Evolutionary conservation across 2,113 vertebrate genomes (phyloP), one percentile per base, ranked within the genome.

Genomic region (Phyllopteryx taeniolatus): DNA sequence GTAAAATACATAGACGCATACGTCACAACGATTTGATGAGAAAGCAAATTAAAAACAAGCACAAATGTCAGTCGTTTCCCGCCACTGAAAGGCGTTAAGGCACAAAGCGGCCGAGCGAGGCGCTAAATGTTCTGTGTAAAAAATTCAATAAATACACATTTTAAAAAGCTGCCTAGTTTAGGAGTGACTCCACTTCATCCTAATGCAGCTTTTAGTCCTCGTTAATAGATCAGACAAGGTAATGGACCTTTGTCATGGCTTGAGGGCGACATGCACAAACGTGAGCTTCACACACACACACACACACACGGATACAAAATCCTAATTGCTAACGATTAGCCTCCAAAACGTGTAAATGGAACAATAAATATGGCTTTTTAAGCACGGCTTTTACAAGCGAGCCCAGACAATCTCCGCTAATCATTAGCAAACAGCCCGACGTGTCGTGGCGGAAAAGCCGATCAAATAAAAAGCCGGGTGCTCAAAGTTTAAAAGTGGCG

Each of bases 321-420:
- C 95, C 95, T 96, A 98, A 99, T 99, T 97, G 98, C 96, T 97
- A 99, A 98, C 95, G 96, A 99, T 99, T 96, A 97, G 95, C 95
- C 94, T 83, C 87, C 93, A 94, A 97, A 97, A 97, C 95, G 95
- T 98, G 94, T 96, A 96, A 98, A 98, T 98, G 96, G 96, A 96
- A 97, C 95, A 95, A 96, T 98, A 98, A 98, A 98, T 93, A 94
- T 92, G 94, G 95, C 97, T 96, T 78, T 66, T 83, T 90, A 87
- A 88, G 83, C 93, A 89, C 88, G 93, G 95, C 96, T 64, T 96
- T 95, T 94, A 97, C 94, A 96, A 96, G 95, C 95, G 95, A 96
- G 94, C 93, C 93, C 93, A 94, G 95, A 95, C 94, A 93, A 95
- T 97, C 96, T 94, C 94, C 92, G 93, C 94, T 95, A 95, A 98